phyloP scores from a whole-genome alignment of 2,797 vertebrate species.

The Anniella stebbinsi region DNA sequence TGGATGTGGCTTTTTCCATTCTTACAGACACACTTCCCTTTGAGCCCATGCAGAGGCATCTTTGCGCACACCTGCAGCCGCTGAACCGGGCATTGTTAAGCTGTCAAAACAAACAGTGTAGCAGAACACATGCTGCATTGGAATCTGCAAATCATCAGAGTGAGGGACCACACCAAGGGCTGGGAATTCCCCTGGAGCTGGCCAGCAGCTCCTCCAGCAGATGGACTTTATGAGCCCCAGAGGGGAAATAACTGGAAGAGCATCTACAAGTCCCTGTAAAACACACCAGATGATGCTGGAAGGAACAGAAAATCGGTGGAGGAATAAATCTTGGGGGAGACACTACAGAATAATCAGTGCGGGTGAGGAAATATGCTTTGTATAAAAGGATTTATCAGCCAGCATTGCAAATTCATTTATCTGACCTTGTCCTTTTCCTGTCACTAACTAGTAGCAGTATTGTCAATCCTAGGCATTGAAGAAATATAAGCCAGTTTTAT shows the following conservation, averaged over 20 bases:
- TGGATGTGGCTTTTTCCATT: neutral
- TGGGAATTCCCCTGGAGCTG: constrained; percentile 31
- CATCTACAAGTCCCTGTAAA: constrained; percentile 52
- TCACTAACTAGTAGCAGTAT: neutral
- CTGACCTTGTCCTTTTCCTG: neutral
- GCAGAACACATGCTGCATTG: neutral
- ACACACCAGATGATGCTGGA: constrained; percentile 40
- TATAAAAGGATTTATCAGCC: neutral
- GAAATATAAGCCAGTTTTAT: neutral
- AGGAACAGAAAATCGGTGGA: constrained; percentile 32
- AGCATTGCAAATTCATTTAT: neutral
- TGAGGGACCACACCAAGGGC: constrained; percentile 28
- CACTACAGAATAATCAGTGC: constrained; percentile 18
- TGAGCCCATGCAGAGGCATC: constrained; percentile 8
- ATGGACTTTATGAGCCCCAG: constrained; percentile 49
- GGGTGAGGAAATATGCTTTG: neutral
- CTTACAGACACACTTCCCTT: constrained; percentile 21
- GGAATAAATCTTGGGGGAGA: neutral
- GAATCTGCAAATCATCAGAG: neutral
- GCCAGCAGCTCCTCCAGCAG: constrained; percentile 53
- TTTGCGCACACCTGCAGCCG: constrained; percentile 20
- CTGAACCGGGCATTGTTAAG: neutral
- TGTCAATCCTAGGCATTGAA: neutral
- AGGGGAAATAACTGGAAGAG: constrained; percentile 44
- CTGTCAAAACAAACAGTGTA: constrained; percentile 51